Conservation (phyloP, 2,113 vertebrate species). For the Rafetus swinhoei region DNA sequence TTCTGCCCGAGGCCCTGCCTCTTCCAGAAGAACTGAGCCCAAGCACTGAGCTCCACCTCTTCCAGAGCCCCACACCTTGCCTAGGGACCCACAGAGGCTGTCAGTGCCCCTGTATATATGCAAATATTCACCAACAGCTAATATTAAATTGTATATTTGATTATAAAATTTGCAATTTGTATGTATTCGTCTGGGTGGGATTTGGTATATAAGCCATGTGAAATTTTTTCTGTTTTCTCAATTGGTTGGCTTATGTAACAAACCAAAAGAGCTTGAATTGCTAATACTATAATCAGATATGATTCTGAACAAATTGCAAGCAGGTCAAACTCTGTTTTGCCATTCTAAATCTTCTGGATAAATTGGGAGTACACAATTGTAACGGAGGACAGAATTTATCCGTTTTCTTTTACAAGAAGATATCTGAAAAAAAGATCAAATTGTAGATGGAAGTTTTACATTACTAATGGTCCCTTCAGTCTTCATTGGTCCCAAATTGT, state of each 20-base stretch:
- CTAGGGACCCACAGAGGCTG: no score
- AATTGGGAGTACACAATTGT: not conserved
- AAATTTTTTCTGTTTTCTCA: not conserved
- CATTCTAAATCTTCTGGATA: not conserved
- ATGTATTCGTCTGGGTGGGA: not conserved
- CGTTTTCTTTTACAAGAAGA: not conserved
- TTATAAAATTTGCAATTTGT: not conserved
- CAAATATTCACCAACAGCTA: slow-evolving; percentile 23
- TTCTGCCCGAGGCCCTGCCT: no score
- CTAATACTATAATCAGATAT: not conserved
- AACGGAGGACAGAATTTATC: not conserved
- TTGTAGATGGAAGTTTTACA: not conserved
- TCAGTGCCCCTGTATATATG: no score
- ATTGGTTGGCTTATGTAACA: not conserved
- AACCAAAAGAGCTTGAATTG: not conserved
- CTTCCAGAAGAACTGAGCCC: no score
- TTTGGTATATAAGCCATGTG: not conserved
- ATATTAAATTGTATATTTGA: not conserved
- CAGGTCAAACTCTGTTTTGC: not conserved
- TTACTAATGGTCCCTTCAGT: not conserved
- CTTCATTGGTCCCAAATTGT: not conserved
- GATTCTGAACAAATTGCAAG: not conserved
- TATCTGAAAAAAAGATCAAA: not conserved
- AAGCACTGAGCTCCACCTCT: no score
- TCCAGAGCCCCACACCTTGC: no score